These are phyloP conservation scores for Microcaecilia unicolor DNA, from an alignment of 2,797 vertebrate genomes.

Conservation along the genomic window DNA sequence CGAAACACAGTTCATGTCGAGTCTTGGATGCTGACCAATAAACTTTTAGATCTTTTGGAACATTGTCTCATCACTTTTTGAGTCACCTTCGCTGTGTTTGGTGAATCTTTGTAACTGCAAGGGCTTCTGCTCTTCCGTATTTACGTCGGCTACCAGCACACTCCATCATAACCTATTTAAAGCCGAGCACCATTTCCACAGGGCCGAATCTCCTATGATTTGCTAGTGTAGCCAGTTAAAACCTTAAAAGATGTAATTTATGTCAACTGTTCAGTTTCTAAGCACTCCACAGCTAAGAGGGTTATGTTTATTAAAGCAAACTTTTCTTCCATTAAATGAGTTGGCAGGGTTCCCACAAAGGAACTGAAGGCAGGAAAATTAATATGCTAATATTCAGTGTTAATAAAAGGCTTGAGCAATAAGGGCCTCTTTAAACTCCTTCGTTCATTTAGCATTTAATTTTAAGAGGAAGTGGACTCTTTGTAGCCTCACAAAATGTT, in stretches of 20 bases:
- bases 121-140: no score
- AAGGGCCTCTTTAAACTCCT: conserved; percentile 2
- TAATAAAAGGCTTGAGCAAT: neutral
- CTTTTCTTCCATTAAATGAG: neutral
- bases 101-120: no score
- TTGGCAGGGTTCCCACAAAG: neutral
- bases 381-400: neutral
- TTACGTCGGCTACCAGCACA: no score
- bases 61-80: no score
- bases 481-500: no score
- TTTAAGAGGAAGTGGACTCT: neutral
- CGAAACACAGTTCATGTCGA: no score
- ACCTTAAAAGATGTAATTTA: conserved; percentile 10
- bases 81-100: no score
- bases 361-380: neutral
- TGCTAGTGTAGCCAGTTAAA: conserved; percentile 3
- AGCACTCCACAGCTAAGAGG: neutral
- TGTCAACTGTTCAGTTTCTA: neutral
- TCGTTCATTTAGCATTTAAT: conserved; percentile 6
- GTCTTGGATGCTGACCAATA: no score
- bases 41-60: no score
- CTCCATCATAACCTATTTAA: neutral
- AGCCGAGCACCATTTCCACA: neutral
- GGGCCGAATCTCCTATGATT: conserved; percentile 13
- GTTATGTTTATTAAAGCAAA: neutral